Conservation (phyloP, 2,113 vertebrate species). For the Sebastes schlegelii region DNA sequence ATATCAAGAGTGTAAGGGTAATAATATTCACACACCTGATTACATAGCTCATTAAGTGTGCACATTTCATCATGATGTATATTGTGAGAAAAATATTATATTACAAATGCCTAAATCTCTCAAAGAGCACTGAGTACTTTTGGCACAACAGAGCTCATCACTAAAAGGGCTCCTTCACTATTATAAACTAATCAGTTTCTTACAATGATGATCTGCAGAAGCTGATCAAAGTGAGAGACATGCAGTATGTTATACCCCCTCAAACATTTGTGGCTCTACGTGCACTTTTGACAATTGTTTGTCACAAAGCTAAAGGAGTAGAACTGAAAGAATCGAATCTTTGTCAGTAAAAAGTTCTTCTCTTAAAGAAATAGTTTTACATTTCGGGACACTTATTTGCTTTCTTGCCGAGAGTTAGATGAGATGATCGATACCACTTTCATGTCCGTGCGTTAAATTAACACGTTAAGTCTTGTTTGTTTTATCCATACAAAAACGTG, state of each 20-base stretch:
- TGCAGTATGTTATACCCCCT: slow-evolving; percentile 12
- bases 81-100: slow-evolving; percentile 44
- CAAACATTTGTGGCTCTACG: slow-evolving; percentile 17
- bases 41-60: slow-evolving; percentile 39
- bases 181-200: slow-evolving; percentile 7
- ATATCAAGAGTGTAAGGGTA: slow-evolving; percentile 17
- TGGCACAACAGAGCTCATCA: slow-evolving; percentile 44
- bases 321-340: not conserved
- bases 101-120: slow-evolving; percentile 38
- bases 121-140: slow-evolving; percentile 51
- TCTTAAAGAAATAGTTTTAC: slow-evolving; percentile 13
- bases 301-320: slow-evolving; percentile 33
- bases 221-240: slow-evolving; percentile 7
- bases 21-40: slow-evolving; percentile 39
- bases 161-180: slow-evolving; percentile 27
- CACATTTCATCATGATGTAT: slow-evolving; percentile 50
- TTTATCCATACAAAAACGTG: not conserved
- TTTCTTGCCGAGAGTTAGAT: not conserved
- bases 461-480: not conserved
- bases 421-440: slow-evolving; percentile 3
- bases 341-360: slow-evolving; percentile 4
- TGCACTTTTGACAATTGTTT: slow-evolving; percentile 60
- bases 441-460: not conserved
- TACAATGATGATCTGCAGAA: slow-evolving; percentile 18
- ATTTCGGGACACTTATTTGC: slow-evolving; percentile 20